A percentile compares a stretch with the other conserved stretches of the same genome.
phyloP scores from a whole-genome alignment of 2,113 vertebrate species.

The Heteronetta atricapilla region DNA sequence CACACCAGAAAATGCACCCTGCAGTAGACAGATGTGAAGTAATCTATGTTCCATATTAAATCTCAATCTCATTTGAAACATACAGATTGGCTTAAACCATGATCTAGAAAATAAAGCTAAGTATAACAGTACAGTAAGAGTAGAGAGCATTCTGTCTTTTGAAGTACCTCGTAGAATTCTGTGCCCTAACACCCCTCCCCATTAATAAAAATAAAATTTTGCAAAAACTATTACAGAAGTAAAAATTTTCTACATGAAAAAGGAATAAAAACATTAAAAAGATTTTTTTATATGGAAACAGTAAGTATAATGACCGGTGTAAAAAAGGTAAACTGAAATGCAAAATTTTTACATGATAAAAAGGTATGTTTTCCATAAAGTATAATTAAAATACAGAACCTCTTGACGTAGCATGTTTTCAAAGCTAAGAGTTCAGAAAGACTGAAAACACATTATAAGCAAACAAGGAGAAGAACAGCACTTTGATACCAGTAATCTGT shows the following conservation, averaged over 20 bases:
- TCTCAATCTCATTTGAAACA: conserved; percentile 14
- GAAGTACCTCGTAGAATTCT: neutral
- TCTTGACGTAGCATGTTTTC: neutral
- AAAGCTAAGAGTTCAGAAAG: neutral
- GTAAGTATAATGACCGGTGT: neutral
- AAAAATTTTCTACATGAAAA: neutral
- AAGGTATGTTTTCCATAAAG: neutral
- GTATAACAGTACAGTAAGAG: neutral
- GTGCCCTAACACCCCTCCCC: neutral
- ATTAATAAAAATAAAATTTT: neutral
- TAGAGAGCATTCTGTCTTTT: neutral
- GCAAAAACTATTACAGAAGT: neutral
- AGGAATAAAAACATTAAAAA: neutral
- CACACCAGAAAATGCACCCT: neutral
- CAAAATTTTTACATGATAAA: neutral
- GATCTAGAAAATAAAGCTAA: neutral
- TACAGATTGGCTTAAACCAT: neutral
- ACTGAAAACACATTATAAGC: neutral
- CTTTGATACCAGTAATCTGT: neutral
- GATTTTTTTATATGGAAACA: neutral
- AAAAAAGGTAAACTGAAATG: neutral
- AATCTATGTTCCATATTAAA: neutral
- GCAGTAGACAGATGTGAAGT: neutral
- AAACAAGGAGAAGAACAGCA: neutral
- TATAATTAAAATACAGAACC: neutral